Evolutionary conservation across 2,888 invertebrate genomes (phyloP).

Genomic region (Lomographa bimaculata): DNA sequence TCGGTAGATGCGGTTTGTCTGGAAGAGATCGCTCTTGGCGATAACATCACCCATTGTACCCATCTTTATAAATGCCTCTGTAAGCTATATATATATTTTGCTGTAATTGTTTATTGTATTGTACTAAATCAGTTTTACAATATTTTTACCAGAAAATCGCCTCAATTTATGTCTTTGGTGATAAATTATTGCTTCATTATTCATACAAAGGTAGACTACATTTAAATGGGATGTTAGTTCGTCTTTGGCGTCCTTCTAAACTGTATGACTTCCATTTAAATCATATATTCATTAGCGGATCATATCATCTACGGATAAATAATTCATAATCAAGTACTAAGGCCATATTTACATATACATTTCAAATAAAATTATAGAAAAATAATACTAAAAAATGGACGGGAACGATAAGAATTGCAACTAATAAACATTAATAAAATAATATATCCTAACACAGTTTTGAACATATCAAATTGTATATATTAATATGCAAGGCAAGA

Average conservation of each 20-base stretch:
- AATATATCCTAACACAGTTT: conserved; percentile 49
- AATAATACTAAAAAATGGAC: conserved; percentile 68
- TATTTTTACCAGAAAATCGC: conserved; percentile 48
- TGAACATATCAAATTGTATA: conserved; percentile 61
- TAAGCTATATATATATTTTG: too few relatives aligned
- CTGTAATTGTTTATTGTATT: neutral
- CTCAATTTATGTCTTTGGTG: conserved; percentile 62
- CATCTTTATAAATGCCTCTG: too few relatives aligned
- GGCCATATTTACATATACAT: conserved; percentile 50
- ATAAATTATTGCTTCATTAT: conserved; percentile 60
- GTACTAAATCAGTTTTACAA: too few relatives aligned
- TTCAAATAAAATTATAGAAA: conserved; percentile 49
- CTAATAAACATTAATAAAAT: conserved; percentile 41
- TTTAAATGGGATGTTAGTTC: conserved; percentile 42
- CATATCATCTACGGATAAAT: conserved; percentile 27
- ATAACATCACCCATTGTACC: too few relatives aligned
- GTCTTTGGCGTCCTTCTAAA: conserved; percentile 81
- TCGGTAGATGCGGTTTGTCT: too few relatives aligned
- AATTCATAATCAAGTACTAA: conserved; percentile 38
- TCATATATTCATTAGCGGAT: conserved; percentile 39
- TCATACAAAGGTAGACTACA: conserved; percentile 39
- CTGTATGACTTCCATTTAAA: conserved; percentile 72
- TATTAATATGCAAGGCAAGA: conserved; percentile 49
- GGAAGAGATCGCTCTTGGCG: too few relatives aligned
- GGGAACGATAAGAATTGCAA: conserved; percentile 78